phyloP scores from a whole-genome alignment of 2,888 invertebrate species.

The Drosophila gaucha region DNA sequence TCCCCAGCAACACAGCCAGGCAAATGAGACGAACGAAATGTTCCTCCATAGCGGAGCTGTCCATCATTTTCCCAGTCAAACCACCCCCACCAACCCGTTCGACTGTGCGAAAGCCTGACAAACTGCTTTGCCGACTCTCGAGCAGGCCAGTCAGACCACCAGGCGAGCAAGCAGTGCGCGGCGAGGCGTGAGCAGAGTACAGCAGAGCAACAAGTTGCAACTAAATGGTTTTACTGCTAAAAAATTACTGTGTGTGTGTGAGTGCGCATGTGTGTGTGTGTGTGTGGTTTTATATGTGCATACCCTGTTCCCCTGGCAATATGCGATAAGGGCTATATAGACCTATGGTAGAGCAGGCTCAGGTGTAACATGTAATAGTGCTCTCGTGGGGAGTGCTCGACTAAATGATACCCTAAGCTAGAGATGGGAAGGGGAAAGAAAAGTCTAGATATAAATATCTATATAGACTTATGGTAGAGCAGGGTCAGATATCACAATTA shows the following conservation, averaged over 20 bases:
- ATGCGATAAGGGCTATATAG: neutral
- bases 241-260: neutral
- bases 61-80: constrained; percentile 33
- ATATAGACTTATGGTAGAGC: too few species aligned
- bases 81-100: neutral
- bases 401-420: neutral
- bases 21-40: constrained; percentile 30
- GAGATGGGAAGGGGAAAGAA: too few species aligned
- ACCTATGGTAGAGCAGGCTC: too few species aligned
- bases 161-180: neutral
- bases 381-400: neutral
- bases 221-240: constrained; percentile 4
- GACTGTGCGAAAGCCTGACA: constrained; percentile 25
- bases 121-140: constrained; percentile 47
- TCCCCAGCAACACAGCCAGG: constrained; percentile 36
- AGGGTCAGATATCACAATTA: too few species aligned
- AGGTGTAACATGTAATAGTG: neutral
- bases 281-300: neutral
- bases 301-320: neutral
- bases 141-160: too few species aligned
- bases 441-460: too few species aligned
- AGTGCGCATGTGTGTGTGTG: neutral
- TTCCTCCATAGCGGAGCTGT: constrained; percentile 14
- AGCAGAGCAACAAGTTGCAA: constrained; percentile 36
- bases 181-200: neutral